phyloP scores from a whole-genome alignment of 2,797 vertebrate genomes.

The Anas acuta region DNA sequence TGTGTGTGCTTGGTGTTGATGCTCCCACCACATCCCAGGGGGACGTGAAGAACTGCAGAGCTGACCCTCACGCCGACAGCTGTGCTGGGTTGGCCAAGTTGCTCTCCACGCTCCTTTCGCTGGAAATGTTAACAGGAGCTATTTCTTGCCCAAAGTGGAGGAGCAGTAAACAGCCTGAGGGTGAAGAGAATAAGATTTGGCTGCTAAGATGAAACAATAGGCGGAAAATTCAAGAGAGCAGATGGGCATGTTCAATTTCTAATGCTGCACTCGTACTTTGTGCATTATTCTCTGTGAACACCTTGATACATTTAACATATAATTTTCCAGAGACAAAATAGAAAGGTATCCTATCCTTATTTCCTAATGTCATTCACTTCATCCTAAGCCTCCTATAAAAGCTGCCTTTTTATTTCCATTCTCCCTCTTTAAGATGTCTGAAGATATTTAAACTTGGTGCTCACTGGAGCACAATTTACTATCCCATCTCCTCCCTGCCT shows the following conservation, averaged over 20 bases:
- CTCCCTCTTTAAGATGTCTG: conserved; percentile 16
- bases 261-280: not conserved
- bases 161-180: not conserved
- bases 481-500: conserved; percentile 1
- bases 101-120: not conserved
- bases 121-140: not conserved
- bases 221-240: not conserved
- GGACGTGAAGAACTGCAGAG: not conserved
- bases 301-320: not conserved
- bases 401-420: conserved; percentile 41
- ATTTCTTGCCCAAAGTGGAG: not conserved
- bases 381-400: conserved; percentile 23
- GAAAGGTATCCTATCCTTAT: conserved; percentile 14
- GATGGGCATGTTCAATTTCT: not conserved
- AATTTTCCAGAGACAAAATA: conserved; percentile 5
- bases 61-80: not conserved
- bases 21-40: rapidly evolving
- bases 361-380: conserved; percentile 14
- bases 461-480: conserved; percentile 26
- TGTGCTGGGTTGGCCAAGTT: not conserved
- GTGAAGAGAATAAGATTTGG: not conserved
- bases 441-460: conserved; percentile 20
- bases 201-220: not conserved
- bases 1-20: not conserved
- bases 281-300: not conserved